phyloP scores from a whole-genome alignment of 2,888 invertebrate genomes.

The Shargacucullia verbasci region DNA sequence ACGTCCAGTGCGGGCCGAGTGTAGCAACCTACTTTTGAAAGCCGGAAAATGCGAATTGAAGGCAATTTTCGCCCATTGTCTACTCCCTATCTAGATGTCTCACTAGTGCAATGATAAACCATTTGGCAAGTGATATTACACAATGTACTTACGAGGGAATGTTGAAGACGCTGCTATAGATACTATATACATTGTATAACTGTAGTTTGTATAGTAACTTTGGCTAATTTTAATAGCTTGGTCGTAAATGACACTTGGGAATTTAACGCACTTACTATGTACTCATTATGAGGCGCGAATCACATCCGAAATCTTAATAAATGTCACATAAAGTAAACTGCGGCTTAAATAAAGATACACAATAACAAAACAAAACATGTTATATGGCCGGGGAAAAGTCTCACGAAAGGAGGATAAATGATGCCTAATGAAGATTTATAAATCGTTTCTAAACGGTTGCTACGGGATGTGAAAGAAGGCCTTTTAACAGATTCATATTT shows the following conservation, averaged over 20 bases:
- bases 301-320: constrained; percentile 14
- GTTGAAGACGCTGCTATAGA: constrained; percentile 16
- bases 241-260: constrained; percentile 37
- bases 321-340: constrained; percentile 8
- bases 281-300: no score
- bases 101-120: constrained; percentile 51
- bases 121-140: constrained; percentile 37
- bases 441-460: constrained; percentile 37
- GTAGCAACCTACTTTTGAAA: constrained; percentile 85
- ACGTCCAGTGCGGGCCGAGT: constrained; percentile 78
- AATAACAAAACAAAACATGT: no score
- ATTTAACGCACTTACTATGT: constrained; percentile 39
- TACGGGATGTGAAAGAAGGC: constrained; percentile 33
- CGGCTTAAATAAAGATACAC: background rate
- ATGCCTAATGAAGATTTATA: constrained; percentile 52
- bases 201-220: constrained; percentile 14
- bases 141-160: constrained; percentile 17
- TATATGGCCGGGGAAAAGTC: constrained; percentile 6
- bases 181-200: constrained; percentile 10
- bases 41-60: constrained; percentile 88
- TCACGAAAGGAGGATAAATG: constrained; percentile 28
- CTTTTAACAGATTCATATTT: constrained; percentile 47
- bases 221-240: constrained; percentile 38
- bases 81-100: constrained; percentile 69
- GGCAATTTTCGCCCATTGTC: constrained; percentile 82